These are phyloP conservation scores for Mesoligia furuncula DNA, from an alignment of 2,888 invertebrate species.

Conservation along the genomic window DNA sequence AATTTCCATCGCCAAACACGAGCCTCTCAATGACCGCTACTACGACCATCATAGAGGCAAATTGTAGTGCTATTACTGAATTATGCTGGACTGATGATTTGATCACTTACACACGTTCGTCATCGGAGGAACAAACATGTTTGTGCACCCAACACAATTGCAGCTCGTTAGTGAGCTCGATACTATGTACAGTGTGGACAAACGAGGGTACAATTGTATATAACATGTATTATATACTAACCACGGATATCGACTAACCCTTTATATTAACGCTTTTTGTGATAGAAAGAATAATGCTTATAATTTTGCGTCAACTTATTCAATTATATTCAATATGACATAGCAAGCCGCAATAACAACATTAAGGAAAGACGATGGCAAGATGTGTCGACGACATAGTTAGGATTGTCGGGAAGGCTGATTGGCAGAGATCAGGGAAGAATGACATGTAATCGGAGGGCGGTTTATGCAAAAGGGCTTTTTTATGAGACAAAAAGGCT, in stretches of 20 bases:
- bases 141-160: slow-evolving; percentile 29
- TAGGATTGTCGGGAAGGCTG: background rate
- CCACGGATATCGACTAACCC: too few relatives aligned
- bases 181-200: slow-evolving; percentile 1
- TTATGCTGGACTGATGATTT: slow-evolving; percentile 45
- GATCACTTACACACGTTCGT: slow-evolving; percentile 28
- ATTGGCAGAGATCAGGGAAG: slow-evolving; percentile 3
- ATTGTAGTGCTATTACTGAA: slow-evolving; percentile 36
- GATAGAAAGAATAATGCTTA: background rate
- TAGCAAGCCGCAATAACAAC: background rate
- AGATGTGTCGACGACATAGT: background rate
- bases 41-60: slow-evolving; percentile 13
- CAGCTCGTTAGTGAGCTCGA: slow-evolving; percentile 31
- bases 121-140: slow-evolving; percentile 22
- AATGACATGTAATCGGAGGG: background rate
- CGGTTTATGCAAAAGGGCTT: background rate
- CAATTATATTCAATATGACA: too few relatives aligned
- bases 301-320: background rate
- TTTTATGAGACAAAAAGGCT: background rate
- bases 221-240: background rate
- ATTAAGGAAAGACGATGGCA: background rate
- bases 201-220: background rate
- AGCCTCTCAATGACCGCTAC: background rate
- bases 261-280: background rate
- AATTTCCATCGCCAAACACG: background rate